phyloP scores from a whole-genome alignment of 2,797 vertebrate species.

The Octomys mimax region DNA sequence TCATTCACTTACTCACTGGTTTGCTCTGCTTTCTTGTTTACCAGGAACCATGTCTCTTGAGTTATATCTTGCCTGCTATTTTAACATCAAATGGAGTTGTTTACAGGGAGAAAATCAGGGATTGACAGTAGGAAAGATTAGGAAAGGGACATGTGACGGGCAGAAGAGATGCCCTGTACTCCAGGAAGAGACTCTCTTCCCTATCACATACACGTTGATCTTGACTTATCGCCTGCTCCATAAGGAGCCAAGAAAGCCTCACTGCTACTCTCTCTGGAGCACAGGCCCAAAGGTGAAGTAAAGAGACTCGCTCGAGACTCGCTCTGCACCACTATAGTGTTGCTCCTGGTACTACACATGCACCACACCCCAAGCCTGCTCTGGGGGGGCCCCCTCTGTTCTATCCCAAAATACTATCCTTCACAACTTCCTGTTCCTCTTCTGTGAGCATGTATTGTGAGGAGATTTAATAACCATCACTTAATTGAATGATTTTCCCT shows the following conservation, averaged over 20 bases:
- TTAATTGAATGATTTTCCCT: conserved; percentile 44
- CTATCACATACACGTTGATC: background rate
- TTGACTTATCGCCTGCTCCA: background rate
- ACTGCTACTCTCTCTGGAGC: background rate
- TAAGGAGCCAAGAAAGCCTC: background rate
- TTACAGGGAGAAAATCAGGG: background rate
- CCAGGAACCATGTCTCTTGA: background rate
- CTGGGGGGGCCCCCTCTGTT: background rate
- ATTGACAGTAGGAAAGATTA: background rate
- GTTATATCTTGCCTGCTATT: background rate
- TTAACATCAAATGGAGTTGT: background rate
- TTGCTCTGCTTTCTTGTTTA: conserved; percentile 49
- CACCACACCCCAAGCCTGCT: background rate
- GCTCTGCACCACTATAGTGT: background rate
- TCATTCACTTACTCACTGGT: background rate
- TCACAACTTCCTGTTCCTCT: conserved; percentile 39
- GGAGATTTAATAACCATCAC: conserved; percentile 27
- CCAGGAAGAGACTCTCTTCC: background rate
- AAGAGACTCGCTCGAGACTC: background rate
- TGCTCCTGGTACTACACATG: background rate
- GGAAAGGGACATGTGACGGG: background rate
- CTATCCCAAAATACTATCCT: background rate
- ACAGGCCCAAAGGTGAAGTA: background rate
- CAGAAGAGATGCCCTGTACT: background rate
- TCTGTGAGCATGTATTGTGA: background rate